These are phyloP conservation scores for Epinephelus cyanopodus DNA, from an alignment of 2,113 vertebrate species.

Conservation along the genomic window DNA sequence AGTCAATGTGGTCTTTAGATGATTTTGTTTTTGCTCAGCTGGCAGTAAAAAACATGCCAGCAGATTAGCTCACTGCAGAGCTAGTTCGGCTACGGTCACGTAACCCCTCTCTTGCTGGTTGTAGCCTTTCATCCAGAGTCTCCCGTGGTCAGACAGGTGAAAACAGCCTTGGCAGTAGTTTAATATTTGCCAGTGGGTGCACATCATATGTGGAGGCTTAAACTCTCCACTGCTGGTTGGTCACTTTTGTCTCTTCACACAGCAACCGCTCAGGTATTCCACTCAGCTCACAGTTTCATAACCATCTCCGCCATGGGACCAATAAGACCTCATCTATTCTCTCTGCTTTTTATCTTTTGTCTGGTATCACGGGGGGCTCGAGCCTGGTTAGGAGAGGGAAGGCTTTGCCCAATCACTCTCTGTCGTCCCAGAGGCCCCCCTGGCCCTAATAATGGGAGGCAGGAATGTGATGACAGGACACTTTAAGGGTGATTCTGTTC, in stretches of 20 bases:
- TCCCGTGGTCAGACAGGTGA: not conserved
- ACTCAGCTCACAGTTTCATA: constrained; percentile 50
- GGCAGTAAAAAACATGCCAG: not conserved
- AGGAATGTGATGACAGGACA: constrained; percentile 82
- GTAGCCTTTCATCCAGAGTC: not conserved
- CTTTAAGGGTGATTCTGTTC: constrained; percentile 82
- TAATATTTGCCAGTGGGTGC: not conserved
- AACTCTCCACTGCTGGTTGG: not conserved
- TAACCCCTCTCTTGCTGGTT: not conserved
- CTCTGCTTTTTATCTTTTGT: constrained; percentile 43
- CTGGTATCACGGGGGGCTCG: constrained; percentile 26
- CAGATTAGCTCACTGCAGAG: not conserved
- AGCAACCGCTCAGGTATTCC: constrained; percentile 40
- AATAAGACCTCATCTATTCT: constrained; percentile 57
- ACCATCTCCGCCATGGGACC: constrained; percentile 47
- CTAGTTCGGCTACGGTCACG: not conserved
- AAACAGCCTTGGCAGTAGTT: not conserved
- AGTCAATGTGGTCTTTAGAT: not conserved
- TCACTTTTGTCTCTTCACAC: constrained; percentile 29
- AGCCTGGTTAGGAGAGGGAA: constrained; percentile 50
- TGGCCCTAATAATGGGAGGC: constrained; percentile 73
- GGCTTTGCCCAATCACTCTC: constrained; percentile 60
- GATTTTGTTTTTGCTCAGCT: not conserved
- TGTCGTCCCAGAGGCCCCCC: constrained; percentile 56
- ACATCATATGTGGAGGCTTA: not conserved